Evolutionary conservation across 2,113 vertebrate genomes (phyloP).

Genomic region (Anser cygnoides): DNA sequence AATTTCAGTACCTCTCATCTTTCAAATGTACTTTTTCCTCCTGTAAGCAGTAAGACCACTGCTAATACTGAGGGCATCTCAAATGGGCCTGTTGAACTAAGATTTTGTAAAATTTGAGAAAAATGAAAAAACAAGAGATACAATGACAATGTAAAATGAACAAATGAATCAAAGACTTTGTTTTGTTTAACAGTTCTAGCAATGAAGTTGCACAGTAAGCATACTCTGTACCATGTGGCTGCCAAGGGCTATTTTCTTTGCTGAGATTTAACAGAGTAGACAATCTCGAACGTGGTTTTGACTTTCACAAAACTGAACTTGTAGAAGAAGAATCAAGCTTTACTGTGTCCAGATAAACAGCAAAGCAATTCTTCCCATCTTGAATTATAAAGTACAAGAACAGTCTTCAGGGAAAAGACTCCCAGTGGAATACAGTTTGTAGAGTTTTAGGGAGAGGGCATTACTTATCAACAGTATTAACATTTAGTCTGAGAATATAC

Average conservation of each 20-base stretch:
- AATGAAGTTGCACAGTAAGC: neutral
- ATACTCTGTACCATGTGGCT: neutral
- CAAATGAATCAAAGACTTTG: neutral
- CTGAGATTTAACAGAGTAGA: neutral
- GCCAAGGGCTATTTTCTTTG: neutral
- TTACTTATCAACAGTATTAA: neutral
- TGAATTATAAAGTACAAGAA: neutral
- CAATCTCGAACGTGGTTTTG: neutral
- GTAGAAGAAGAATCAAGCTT: neutral
- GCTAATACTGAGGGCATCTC: neutral
- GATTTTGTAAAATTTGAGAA: neutral
- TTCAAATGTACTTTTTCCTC: neutral
- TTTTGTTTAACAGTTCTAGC: neutral
- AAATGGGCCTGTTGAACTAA: neutral
- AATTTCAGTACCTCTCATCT: neutral
- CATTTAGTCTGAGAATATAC: neutral
- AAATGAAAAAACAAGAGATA: neutral
- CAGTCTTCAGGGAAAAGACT: neutral
- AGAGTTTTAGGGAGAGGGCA: neutral
- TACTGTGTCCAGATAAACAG: neutral
- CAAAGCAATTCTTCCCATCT: neutral
- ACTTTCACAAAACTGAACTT: neutral
- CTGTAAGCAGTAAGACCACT: neutral
- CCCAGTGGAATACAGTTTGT: neutral
- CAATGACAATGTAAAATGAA: neutral